Evolutionary conservation across 2,797 vertebrate genomes (phyloP), one percentile per base, ranked within the genome.

Genomic region (Lerista edwardsae): DNA sequence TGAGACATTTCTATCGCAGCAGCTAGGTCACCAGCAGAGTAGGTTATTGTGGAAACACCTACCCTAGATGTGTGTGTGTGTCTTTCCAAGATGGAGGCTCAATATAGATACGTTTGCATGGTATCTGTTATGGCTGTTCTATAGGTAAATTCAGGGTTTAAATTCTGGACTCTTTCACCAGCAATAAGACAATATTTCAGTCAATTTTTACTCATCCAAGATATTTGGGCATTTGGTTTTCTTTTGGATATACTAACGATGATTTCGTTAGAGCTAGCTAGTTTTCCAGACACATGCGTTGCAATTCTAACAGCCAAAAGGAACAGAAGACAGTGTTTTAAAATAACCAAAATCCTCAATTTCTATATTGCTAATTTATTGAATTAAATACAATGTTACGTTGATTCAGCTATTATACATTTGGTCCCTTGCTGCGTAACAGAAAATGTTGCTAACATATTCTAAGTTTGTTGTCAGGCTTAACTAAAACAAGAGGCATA

Each of bases 401-500:
- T 94, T 93, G 19, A 80, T 80, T 92, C 87, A 83, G 92, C 90
- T 94, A 95, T 83, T 94, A 84, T 90, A 90, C 88, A 93, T 91
- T 93, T 94, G 93, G 94, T 94, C 94, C 86, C 59, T 88, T 94
- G 91, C 95, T 92, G 85, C 92, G 94, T 91, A 85, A 93, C 47
- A 82, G 92, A 94, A 55, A 94, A 88, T 91, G 84, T 89, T 89
- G 91, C 93, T 94, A 94, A 93, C 88, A 89, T 94, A 93, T 94
- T 94, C 89, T 90, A 91, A 92, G 91, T 91, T 80, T 81, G 87
- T 91, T 95, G 95, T 93, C 90, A 88, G 93, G 91, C 91, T 95
- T 94, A 92, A 95, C 92, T 93, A 92, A 93, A 95, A 95, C n/a
- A 94, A 94, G 88, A 94, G 90, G 92, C 90, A 92, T 95, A 95